phyloP scores from a whole-genome alignment of 2,888 invertebrate genomes.

The Polyommatus icarus region DNA sequence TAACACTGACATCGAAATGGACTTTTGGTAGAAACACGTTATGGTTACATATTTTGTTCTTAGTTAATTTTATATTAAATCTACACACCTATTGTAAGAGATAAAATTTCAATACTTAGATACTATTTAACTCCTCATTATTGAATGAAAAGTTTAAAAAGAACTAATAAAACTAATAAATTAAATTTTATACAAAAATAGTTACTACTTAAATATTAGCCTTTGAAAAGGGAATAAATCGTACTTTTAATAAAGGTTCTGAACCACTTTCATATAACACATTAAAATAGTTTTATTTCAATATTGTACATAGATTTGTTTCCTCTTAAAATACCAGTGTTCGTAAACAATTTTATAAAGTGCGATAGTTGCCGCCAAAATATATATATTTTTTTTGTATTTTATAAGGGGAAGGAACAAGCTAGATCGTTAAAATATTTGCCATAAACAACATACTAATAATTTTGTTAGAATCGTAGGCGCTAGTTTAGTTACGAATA shows the following conservation, averaged over 20 bases:
- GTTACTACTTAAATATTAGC: slow-evolving; percentile 18
- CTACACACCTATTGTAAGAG: neutral
- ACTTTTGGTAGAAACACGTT: neutral
- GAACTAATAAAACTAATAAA: slow-evolving; percentile 4
- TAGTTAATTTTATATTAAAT: neutral
- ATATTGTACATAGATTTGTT: slow-evolving; percentile 26
- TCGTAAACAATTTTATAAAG: neutral
- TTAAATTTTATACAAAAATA: slow-evolving; percentile 18
- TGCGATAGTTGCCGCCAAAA: neutral
- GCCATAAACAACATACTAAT: neutral
- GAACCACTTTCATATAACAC: slow-evolving; percentile 17
- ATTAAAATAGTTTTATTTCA: slow-evolving; percentile 15
- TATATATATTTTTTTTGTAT: neutral
- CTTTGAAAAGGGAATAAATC: slow-evolving; percentile 9
- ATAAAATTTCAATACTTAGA: slow-evolving; percentile 15
- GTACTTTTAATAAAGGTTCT: slow-evolving; percentile 20
- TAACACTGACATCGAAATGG: neutral
- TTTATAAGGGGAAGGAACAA: neutral
- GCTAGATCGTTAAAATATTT: neutral
- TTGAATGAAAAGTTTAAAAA: neutral
- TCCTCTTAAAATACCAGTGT: slow-evolving; percentile 6
- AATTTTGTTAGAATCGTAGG: neutral
- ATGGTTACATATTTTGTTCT: neutral
- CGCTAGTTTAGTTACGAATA: neutral
- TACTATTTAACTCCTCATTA: neutral